Evolutionary conservation across 1,140 invertebrate species (phyloP), one percentile per base, ranked within the genome.

Genomic region (Oedothorax gibbosus): DNA sequence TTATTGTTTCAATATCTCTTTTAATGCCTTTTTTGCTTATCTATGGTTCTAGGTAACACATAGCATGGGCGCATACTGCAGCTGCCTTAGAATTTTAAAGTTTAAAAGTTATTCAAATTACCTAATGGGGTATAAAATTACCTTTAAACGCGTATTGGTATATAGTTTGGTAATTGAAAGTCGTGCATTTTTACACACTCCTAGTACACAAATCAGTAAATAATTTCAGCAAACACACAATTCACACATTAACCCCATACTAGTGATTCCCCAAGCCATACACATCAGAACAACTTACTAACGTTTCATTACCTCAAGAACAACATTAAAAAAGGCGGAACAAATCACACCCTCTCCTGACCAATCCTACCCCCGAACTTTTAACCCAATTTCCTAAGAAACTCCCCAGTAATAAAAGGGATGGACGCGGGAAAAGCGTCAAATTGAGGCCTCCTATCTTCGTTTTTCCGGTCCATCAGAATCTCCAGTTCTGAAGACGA

Each of bases 361-460:
- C 69, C 51, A 71, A 71, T 71, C 50, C 51, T 21, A 71, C 49
- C 69, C 69, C 54, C 69, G 14, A 71, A 71, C 72, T 60, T 75
- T 75, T 57, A 75, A 75, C 72, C 56, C 56, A 75, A 75, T 75
- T 75, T 75, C 53, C 72, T 75, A 57, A 21, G 15, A 62, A 21
- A 75, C 35, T 14, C 56, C 53, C 20, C 53, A 54, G 50, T 54
- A 75, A 57, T n/a, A 60, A 49, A 49, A 57, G 20, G 18, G 7
- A 60, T 2, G 60, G 20, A 35, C 2, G n/a, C n/a, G 49, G 21
- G 20, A 21, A 76, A 54, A 77, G 57, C 60, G 75, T 77, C 51
- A 77, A 77, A 77, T 77, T 77, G 75, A 77, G 57, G 75, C 65
- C 35, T 77, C 57, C 75, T 77, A 77, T 77, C 56, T 77, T 15